phyloP scores from a whole-genome alignment of 2,113 vertebrate genomes.

The Stomatorhinus ivindoensis region DNA sequence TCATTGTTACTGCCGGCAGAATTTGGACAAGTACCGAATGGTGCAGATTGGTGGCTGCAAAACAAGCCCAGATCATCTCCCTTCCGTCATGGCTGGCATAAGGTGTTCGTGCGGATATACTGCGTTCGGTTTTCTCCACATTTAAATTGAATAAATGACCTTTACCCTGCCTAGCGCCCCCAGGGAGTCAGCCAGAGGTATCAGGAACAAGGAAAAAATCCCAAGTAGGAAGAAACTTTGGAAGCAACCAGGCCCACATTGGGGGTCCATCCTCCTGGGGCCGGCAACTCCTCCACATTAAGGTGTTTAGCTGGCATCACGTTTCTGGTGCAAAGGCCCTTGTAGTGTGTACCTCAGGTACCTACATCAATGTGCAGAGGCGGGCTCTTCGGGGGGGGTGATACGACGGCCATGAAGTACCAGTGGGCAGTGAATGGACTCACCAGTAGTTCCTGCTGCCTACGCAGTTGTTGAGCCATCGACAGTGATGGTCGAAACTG shows the following conservation, averaged over 20 bases:
- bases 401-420: neutral
- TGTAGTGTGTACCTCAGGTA: neutral
- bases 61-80: neutral
- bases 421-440: conserved; percentile 21
- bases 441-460: conserved; percentile 93
- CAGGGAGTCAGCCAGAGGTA: neutral
- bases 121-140: neutral
- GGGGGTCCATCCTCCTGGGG: neutral
- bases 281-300: neutral
- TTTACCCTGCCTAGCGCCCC: neutral
- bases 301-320: neutral
- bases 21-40: neutral
- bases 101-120: too few species aligned
- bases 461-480: conserved; percentile 98
- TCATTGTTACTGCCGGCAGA: neutral
- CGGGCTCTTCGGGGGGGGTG: neutral
- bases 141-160: neutral
- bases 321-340: neutral
- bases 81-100: too few species aligned
- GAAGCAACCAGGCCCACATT: neutral
- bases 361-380: neutral
- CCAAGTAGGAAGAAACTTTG: neutral
- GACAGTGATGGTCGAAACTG: conserved; percentile 94
- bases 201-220: neutral
- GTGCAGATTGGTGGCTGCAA: too few species aligned